Evolutionary conservation across 1,140 invertebrate genomes (phyloP), one percentile per base, ranked within the genome.

Genomic region (Drosophila murphyi): DNA sequence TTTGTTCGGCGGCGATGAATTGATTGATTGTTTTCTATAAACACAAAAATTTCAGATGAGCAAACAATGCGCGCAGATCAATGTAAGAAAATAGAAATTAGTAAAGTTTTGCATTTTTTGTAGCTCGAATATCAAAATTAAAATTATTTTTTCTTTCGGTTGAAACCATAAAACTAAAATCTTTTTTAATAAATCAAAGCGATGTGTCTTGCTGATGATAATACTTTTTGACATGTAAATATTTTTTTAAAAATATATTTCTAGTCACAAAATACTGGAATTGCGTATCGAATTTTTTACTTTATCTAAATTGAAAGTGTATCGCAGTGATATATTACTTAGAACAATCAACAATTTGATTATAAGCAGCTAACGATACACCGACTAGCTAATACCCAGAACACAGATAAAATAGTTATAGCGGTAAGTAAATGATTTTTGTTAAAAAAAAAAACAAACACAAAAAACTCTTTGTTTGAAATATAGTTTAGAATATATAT

Each of bases 11-110:
- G 85, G 86, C 85, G 86, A 89, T 90, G 85, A 90, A 85, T 65
- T 89, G 80, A 89, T 85, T 80, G 85, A 89, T 85, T 89, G 85
- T 89, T 89, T 89, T 89, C 85, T 89, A 89, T 79, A 91, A 87
- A 87, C 76, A 76, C 72, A 90, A 91, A 82, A 32, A 35, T 61
- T 61, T 87, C 73, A 67, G 82, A 88, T 90, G 81, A 90, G 72
- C 81, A 54, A 78, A 43, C 39, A 90, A 90, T 88, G 82, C 83
- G 73, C 87, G 77, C 71, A 88, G 31, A 60, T 56, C 81, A 83
- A 83, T 81, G 88, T 90, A 90, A 83, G 70, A 83, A 90, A 80
- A 86, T 77, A 88, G 39, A 90, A 89, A 89, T 89, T 89, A 89
- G 85, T 89, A 85, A 85, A 70, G 86, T 76, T 80, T 41, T 61